Conservation (phyloP, 2,113 vertebrate genomes). For the Collichthys lucidus region DNA sequence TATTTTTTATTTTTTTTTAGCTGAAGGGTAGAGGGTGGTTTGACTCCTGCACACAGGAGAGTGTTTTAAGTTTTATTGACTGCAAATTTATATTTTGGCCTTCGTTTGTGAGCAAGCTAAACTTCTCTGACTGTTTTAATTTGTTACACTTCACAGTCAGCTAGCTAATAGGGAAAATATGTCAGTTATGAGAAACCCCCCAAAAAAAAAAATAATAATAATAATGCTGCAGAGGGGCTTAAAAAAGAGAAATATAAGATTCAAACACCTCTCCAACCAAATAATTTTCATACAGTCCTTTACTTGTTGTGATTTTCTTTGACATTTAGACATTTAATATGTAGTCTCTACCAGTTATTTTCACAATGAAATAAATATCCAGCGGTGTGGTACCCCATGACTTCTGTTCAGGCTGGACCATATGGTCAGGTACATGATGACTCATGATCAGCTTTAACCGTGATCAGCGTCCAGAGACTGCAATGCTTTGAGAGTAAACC, state of each 20-base stretch:
- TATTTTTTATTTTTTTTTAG: neutral
- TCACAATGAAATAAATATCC: constrained; percentile 1
- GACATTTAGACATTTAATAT: neutral
- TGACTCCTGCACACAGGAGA: neutral
- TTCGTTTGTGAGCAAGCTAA: neutral
- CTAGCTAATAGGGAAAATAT: neutral
- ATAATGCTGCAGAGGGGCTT: no score
- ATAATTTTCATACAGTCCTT: neutral
- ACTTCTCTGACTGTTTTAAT: neutral
- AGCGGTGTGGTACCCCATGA: neutral
- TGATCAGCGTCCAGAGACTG: neutral
- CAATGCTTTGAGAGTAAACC: constrained; percentile 28
- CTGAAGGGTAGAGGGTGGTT: neutral
- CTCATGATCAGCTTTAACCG: constrained; percentile 16
- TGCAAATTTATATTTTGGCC: neutral
- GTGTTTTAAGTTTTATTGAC: neutral
- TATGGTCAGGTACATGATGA: neutral
- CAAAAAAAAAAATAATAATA: no score
- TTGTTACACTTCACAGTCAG: neutral
- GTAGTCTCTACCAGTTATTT: neutral
- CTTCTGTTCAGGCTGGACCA: neutral
- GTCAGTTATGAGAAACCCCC: neutral
- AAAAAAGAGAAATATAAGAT: no score
- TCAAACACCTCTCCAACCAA: no score
- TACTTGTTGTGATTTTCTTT: neutral